Percentiles rank a stretch among this genome's conserved stretches.
These are phyloP conservation scores for Drosophila pallidifrons DNA, from an alignment of 1,140 invertebrate species.

Conservation along the genomic window DNA sequence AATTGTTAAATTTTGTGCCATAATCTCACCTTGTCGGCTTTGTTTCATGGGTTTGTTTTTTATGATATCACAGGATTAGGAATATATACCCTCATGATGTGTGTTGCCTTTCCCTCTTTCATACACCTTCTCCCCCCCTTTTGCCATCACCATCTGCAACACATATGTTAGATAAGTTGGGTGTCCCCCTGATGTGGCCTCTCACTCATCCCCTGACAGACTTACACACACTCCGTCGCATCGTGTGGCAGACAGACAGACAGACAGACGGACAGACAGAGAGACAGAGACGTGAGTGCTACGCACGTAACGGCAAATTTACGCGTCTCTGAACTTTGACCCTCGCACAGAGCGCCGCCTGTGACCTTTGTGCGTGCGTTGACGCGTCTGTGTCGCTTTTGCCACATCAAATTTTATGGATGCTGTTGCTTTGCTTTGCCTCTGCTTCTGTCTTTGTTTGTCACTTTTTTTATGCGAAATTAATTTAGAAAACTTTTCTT, in stretches of 20 bases:
- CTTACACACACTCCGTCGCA: neutral
- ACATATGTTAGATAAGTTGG: neutral
- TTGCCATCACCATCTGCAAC: neutral
- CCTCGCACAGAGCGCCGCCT: slow-evolving; percentile 54
- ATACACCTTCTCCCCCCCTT: too few relatives aligned
- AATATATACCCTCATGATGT: too few relatives aligned
- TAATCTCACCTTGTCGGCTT: too few relatives aligned
- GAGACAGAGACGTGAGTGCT: slow-evolving; percentile 15
- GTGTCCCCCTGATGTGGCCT: neutral
- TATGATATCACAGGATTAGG: too few relatives aligned
- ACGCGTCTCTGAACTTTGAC: slow-evolving; percentile 78
- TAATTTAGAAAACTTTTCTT: slow-evolving; percentile 75
- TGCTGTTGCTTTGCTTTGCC: slow-evolving; percentile 40
- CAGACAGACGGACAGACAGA: neutral
- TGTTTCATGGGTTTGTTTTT: too few relatives aligned
- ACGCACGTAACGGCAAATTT: slow-evolving; percentile 66
- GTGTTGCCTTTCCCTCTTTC: too few relatives aligned
- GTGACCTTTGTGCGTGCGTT: slow-evolving; percentile 67
- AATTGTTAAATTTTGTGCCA: too few relatives aligned
- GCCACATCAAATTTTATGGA: slow-evolving; percentile 63
- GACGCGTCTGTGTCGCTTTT: slow-evolving; percentile 43
- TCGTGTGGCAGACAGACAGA: slow-evolving; percentile 1
- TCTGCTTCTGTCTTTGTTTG: slow-evolving; percentile 48
- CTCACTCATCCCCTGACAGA: neutral
- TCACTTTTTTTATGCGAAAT: slow-evolving; percentile 73